These are phyloP conservation scores for Scaptomyza reducta DNA, from an alignment of 2,888 invertebrate species.

Conservation along the genomic window DNA sequence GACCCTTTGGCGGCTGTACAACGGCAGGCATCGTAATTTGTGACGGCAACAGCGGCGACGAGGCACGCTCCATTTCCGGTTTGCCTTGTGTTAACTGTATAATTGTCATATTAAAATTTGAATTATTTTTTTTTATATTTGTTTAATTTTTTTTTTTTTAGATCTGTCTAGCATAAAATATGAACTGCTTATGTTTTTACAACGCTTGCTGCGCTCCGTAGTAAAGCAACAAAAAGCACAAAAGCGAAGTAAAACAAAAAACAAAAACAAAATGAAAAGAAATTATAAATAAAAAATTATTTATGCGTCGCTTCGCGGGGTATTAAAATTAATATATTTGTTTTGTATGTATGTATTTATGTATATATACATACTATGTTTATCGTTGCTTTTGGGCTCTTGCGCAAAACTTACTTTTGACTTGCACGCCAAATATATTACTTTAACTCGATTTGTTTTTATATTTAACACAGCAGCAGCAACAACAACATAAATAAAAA, in stretches of 20 bases:
- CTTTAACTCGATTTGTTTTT: conserved; percentile 54
- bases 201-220: conserved; percentile 13
- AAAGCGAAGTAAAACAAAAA: conserved; percentile 27
- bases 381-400: conserved; percentile 8
- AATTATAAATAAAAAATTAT: conserved; percentile 47
- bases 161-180: neutral
- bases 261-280: conserved; percentile 16
- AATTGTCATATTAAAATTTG: conserved; percentile 10
- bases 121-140: neutral
- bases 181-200: neutral
- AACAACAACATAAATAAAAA: conserved; percentile 24
- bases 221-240: conserved; percentile 13
- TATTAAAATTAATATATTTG: conserved; percentile 8
- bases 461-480: conserved; percentile 49
- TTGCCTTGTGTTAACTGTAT: neutral
- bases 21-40: conserved; percentile 8
- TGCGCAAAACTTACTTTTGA: conserved; percentile 33
- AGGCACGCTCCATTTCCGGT: conserved; percentile 32
- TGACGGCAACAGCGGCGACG: conserved; percentile 36
- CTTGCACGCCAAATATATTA: conserved; percentile 32
- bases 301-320: conserved; percentile 26
- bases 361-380: conserved; percentile 15
- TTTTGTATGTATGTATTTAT: conserved; percentile 7
- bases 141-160: neutral
- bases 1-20: conserved; percentile 44